Base-by-base conservation (phyloP, 2,113 vertebrate genomes). In the Craseonycteris thonglongyai region DNA sequence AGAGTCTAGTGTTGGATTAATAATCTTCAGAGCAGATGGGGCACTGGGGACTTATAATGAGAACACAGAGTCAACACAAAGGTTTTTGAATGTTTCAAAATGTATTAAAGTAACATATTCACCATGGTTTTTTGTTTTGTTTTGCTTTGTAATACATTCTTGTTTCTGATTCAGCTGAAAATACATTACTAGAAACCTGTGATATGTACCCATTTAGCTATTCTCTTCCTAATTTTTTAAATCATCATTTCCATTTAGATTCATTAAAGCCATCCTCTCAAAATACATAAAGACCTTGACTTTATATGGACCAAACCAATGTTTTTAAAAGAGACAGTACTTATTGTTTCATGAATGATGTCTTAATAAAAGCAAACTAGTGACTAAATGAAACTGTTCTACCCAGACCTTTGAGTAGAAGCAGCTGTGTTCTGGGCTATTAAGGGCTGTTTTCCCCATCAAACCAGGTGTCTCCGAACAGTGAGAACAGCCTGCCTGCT, bases 1-100 rank as follows among this genome's bases (percentile, higher is more conserved):
- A 56, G 99, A 99, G 95, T 99, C 99, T 96, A 98, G 11, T 21
- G 98, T 99, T n/a, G 98, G 97, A 91, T 99, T 98, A 71, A 97
- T 97, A 93, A 99, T 98, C 87, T 98, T 97, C 97, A 99, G 97
- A 95, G 98, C 99, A 3, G 99, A 98, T 0, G 99, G 99, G 75
- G 98, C 97, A 30, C 99, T 98, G 5, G 99, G 99, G 90, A 99
- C 99, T 99, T 98, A 92, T 40, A 96, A 97, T 76, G 96, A 95
- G 47, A 98, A 95, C 35, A 95, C 0, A 96, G 0, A 63, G 61
- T 96, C 95, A 97, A 30, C 24, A 68, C 28, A 40, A 63, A 74
- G 35, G 14, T 90, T 95, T 88, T 18, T 26, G 24, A 94, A 28
- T 13, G 7, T 80, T 72, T 71, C 10, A 56, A 63, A 84, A 26